These are phyloP conservation scores for Tipula lateralis DNA, from an alignment of 2,888 invertebrate genomes.

Conservation along the genomic window DNA sequence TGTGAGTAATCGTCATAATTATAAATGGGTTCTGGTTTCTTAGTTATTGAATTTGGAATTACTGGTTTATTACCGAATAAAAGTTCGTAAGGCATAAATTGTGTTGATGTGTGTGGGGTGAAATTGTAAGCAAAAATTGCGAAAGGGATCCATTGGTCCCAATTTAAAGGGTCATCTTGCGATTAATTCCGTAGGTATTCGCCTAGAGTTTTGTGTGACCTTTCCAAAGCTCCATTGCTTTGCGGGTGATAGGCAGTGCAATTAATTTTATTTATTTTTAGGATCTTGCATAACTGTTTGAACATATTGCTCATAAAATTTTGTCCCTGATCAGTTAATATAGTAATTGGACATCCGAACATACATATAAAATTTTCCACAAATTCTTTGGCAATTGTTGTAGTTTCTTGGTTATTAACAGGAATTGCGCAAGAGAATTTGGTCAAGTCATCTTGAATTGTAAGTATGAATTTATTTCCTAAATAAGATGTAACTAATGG, in stretches of 20 bases:
- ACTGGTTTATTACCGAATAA: constrained; percentile 41
- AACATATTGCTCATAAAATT: background rate
- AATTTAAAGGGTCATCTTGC: no score
- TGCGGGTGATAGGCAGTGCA: constrained; percentile 41
- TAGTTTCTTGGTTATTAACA: background rate
- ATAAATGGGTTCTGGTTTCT: constrained; percentile 34
- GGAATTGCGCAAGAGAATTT: background rate
- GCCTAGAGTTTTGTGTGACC: no score
- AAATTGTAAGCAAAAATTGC: no score
- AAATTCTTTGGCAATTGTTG: background rate
- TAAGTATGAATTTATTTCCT: constrained; percentile 38
- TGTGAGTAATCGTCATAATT: constrained; percentile 37
- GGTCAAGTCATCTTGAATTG: no score
- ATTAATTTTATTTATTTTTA: constrained; percentile 40
- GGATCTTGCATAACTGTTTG: constrained; percentile 34
- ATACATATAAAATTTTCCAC: background rate
- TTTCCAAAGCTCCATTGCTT: constrained; percentile 38
- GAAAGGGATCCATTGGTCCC: no score
- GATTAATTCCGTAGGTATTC: constrained; percentile 37
- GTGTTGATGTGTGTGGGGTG: constrained; percentile 40
- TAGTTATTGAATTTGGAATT: constrained; percentile 38
- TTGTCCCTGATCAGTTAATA: background rate
- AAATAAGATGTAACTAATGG: constrained; percentile 37
- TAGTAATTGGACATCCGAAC: background rate
- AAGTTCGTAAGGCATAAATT: constrained; percentile 42